These are phyloP conservation scores for Phymatocera aterrima DNA, from an alignment of 2,888 invertebrate genomes.

Conservation along the genomic window DNA sequence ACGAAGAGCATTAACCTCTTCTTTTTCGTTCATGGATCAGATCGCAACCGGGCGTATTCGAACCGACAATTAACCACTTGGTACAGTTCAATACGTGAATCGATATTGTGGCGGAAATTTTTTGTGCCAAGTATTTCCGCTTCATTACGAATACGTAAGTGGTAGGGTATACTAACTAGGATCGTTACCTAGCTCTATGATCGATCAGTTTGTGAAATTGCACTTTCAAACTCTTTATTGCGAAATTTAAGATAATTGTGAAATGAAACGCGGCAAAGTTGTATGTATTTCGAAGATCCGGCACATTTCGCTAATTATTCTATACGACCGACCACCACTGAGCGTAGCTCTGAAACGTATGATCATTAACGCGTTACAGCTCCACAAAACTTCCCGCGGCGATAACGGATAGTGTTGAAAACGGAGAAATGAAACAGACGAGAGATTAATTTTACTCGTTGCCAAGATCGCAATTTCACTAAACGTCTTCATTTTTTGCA, in stretches of 20 bases:
- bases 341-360: conserved; percentile 26
- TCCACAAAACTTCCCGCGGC: background rate
- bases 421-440: background rate
- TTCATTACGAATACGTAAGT: too few species aligned
- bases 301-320: conserved; percentile 26
- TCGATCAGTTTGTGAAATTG: background rate
- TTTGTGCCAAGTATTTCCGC: too few species aligned
- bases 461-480: conserved; percentile 18
- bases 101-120: background rate
- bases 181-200: background rate
- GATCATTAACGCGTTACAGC: conserved; percentile 24
- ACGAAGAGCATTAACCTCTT: background rate
- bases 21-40: background rate
- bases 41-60: too few species aligned
- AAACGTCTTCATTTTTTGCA: background rate
- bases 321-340: conserved; percentile 1
- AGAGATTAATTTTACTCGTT: conserved; percentile 3
- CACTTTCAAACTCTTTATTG: background rate
- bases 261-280: background rate
- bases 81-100: background rate
- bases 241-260: conserved; percentile 4
- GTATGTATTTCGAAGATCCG: background rate
- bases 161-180: too few species aligned
- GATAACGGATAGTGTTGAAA: background rate
- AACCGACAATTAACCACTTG: background rate